Evolutionary conservation across 2,888 invertebrate species (phyloP).

Genomic region (Tenthredo distinguenda): DNA sequence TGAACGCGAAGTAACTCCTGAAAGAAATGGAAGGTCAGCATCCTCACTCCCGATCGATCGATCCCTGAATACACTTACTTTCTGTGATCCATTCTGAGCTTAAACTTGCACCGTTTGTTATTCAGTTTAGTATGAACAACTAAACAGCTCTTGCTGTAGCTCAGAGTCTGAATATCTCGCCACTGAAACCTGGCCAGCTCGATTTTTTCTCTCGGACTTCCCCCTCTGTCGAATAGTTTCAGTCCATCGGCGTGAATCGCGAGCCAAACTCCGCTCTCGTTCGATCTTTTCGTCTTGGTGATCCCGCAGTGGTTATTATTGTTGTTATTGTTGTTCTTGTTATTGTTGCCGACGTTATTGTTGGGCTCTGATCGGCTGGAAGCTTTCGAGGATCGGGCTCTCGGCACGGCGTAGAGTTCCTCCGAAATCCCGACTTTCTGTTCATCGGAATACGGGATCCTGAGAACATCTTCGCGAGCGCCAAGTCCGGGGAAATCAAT

Average conservation of each 20-base stretch:
- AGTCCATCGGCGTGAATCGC: slow-evolving; percentile 77
- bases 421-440: slow-evolving; percentile 60
- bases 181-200: slow-evolving; percentile 81
- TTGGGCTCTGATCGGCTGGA: background rate
- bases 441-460: slow-evolving; percentile 63
- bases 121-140: slow-evolving; percentile 80
- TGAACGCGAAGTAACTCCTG: slow-evolving; percentile 88
- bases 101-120: slow-evolving; percentile 84
- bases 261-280: slow-evolving; percentile 76
- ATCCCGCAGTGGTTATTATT: slow-evolving; percentile 61
- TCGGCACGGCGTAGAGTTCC: slow-evolving; percentile 63
- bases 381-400: slow-evolving; percentile 9
- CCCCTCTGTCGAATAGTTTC: slow-evolving; percentile 75
- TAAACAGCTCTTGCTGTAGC: slow-evolving; percentile 87
- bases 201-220: slow-evolving; percentile 70
- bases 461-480: slow-evolving; percentile 63
- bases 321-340: slow-evolving; percentile 55
- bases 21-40: slow-evolving; percentile 58
- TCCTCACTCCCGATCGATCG: background rate
- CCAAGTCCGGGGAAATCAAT: slow-evolving; percentile 62
- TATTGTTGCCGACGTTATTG: slow-evolving; percentile 55
- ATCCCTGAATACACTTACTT: slow-evolving; percentile 79
- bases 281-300: slow-evolving; percentile 67
- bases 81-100: slow-evolving; percentile 86
- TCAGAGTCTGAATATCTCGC: slow-evolving; percentile 88